phyloP scores from a whole-genome alignment of 2,113 vertebrate species.

The Trematomus loennbergii region DNA sequence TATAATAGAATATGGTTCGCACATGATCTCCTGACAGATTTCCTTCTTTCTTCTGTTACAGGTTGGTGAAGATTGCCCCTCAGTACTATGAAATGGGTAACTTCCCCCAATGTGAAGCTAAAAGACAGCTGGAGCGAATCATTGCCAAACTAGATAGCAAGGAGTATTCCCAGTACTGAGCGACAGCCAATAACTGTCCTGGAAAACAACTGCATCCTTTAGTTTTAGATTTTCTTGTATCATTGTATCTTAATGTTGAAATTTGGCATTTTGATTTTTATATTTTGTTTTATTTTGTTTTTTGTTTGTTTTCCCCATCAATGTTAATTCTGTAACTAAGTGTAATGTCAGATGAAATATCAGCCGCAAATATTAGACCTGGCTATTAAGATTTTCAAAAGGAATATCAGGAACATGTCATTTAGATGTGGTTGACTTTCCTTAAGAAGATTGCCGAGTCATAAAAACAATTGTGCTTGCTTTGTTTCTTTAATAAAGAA shows the following conservation, averaged over 20 bases:
- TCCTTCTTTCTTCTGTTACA: constrained; percentile 69
- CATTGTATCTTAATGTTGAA: constrained; percentile 93
- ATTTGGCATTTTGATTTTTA: constrained; percentile 87
- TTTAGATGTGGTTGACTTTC: constrained; percentile 92
- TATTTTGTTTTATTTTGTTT: constrained; percentile 85
- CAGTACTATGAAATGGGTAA: constrained; percentile 99
- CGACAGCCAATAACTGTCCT: constrained; percentile 76
- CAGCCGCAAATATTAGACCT: constrained; percentile 75
- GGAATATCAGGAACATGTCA: constrained; percentile 84
- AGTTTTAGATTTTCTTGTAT: constrained; percentile 86
- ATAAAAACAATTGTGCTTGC: constrained; percentile 89
- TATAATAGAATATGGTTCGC: background rate
- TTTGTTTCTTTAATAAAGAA: constrained; percentile 91
- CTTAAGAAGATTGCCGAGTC: constrained; percentile 93
- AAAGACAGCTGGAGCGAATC: constrained; percentile 97
- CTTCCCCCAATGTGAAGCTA: constrained; percentile 98
- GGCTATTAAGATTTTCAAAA: constrained; percentile 65
- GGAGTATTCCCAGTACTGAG: constrained; percentile 97
- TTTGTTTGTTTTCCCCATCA: constrained; percentile 75
- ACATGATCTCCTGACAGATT: background rate
- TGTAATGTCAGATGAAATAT: constrained; percentile 74
- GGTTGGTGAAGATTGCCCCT: constrained; percentile 97
- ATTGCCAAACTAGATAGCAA: constrained; percentile 97
- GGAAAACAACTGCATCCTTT: constrained; percentile 56
- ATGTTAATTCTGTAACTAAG: constrained; percentile 92